Evolutionary conservation across 2,113 vertebrate genomes (phyloP).

Genomic region (mouse (Mus musculus)): GRCm39 chr1:172489001-172489500

Average conservation of each 20-base stretch:
- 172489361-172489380: no score
- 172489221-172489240: not conserved
- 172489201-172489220: not conserved
- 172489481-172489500: conserved; percentile 28
- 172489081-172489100: not conserved
- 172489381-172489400: not conserved
- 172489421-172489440: conserved; percentile 33
- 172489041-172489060: not conserved
- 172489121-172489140: not conserved
- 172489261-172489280: not conserved
- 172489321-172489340: not conserved
- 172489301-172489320: not conserved
- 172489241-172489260: not conserved
- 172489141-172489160: not conserved
- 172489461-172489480: not conserved
- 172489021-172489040: not conserved
- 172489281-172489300: no score
- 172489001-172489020: not conserved
- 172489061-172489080: not conserved
- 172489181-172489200: not conserved
- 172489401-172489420: conserved; percentile 38
- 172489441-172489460: not conserved
- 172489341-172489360: not conserved
- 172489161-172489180: not conserved
- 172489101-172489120: no score